Evolutionary conservation across 1,140 invertebrate genomes (phyloP), one percentile per base, ranked within the genome.

Genomic region (Radopholus similis): DNA sequence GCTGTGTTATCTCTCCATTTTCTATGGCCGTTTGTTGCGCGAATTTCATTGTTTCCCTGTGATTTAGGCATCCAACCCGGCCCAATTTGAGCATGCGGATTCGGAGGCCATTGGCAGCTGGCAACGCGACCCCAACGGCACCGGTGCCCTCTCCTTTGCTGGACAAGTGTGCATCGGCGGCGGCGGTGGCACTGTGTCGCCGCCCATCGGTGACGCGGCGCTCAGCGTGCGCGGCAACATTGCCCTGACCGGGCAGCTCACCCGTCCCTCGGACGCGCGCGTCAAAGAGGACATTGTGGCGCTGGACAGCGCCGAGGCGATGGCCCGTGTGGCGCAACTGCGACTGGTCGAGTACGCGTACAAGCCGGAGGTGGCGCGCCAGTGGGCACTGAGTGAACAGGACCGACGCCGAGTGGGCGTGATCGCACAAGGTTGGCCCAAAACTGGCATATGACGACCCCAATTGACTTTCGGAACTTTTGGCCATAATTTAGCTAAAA

Each of bases 51-150:
- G n/a, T n/a, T n/a, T n/a, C n/a, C n/a, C n/a, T n/a, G n/a, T n/a
- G n/a, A n/a, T n/a, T n/a, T 26, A 73, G 63, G 95, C 95, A 42
- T 97, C 93, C 4, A 97, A 97, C 86, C 95, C 95, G 3, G 94
- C 94, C 0, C 94, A 97, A 83, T 98, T 98, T 85, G 94, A 97
- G 81, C 72, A 71, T n/a, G 92, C 89, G 56, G 94, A 96, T 74
- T 89, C 91, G 55, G 91, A 92, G 63, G 86, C 91, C 64, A n/a
- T n/a, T n/a, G n/a, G n/a, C n/a, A 87, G 88, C 66, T 96, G 93
- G 93, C 93, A 95, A 80, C 89, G 90, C 67, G 2, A 89, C 88
- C 0, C 87, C 88, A 63, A 62, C 6, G 2, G 69, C 26, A n/a
- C 91, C 91, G 53, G 89, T 97, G 18, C 93, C 90, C 80, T n/a